Conservation (phyloP, 2,888 invertebrate genomes). For the Ceramica pisi region DNA sequence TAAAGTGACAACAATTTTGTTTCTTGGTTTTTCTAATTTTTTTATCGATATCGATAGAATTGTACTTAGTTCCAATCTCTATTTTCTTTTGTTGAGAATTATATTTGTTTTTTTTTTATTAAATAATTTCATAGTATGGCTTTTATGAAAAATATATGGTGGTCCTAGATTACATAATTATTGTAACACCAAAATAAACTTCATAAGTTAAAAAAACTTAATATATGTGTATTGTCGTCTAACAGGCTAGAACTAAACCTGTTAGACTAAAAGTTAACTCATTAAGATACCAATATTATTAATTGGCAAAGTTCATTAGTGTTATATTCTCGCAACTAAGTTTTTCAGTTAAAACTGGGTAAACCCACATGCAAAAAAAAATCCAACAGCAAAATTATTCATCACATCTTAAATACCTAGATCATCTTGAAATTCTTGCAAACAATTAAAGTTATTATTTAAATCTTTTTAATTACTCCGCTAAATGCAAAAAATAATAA, state of each 20-base stretch:
- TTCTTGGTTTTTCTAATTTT: background rate
- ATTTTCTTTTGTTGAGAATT: background rate
- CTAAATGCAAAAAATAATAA: slow-evolving; percentile 15
- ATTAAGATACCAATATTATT: background rate
- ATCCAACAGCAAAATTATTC: background rate
- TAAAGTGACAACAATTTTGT: background rate
- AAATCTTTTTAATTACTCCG: slow-evolving; percentile 39
- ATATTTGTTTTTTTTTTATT: background rate
- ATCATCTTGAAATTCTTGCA: slow-evolving; percentile 11
- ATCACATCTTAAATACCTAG: background rate
- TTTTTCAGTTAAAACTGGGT: background rate
- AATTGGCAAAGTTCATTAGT: background rate
- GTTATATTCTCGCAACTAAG: background rate
- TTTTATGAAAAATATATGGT: background rate
- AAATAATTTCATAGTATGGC: too few species aligned
- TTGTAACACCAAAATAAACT: background rate
- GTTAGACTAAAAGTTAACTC: background rate
- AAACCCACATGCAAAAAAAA: background rate
- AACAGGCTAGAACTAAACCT: too few species aligned
- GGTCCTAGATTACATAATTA: background rate
- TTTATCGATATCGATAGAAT: background rate
- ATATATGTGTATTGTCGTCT: too few species aligned
- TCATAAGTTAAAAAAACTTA: too few species aligned
- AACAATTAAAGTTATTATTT: slow-evolving; percentile 38
- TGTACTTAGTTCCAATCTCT: background rate